Evolutionary conservation across 1,140 invertebrate genomes (phyloP).

Genomic region (Samia ricini): DNA sequence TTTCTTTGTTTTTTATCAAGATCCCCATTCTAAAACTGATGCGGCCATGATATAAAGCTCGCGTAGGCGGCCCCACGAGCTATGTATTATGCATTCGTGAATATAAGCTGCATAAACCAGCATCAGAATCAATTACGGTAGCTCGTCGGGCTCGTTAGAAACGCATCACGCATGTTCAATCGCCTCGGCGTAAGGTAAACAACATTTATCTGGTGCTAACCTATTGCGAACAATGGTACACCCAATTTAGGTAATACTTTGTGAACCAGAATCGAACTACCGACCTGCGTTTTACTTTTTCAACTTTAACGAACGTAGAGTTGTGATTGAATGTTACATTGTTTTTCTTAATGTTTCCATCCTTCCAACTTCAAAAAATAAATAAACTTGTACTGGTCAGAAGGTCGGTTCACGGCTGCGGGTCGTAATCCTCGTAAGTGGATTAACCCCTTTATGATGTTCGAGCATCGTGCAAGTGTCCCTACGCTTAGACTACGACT

Average conservation of each 20-base stretch:
- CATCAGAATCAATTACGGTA: slow-evolving; percentile 69
- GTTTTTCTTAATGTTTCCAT: not conserved
- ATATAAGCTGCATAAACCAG: slow-evolving; percentile 71
- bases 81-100: slow-evolving; percentile 75
- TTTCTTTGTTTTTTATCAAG: not conserved
- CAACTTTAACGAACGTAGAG: slow-evolving; percentile 3
- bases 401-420: slow-evolving; percentile 46
- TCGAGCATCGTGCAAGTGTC: slow-evolving; percentile 28
- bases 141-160: slow-evolving; percentile 65
- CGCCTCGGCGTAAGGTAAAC: slow-evolving; percentile 56
- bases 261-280: slow-evolving; percentile 14
- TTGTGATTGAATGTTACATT: not conserved
- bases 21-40: not conserved
- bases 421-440: slow-evolving; percentile 43
- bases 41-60: slow-evolving; percentile 6
- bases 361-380: slow-evolving; percentile 22
- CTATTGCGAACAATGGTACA: slow-evolving; percentile 61
- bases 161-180: slow-evolving; percentile 75
- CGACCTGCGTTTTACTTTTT: slow-evolving; percentile 5
- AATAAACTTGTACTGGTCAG: slow-evolving; percentile 23
- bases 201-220: slow-evolving; percentile 66
- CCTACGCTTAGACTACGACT: not conserved
- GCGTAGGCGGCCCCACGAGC: slow-evolving; percentile 23
- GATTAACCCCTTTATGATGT: slow-evolving; percentile 58
- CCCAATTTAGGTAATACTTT: slow-evolving; percentile 57